Percentiles rank a stretch among this genome's conserved stretches.
Evolutionary conservation across 2,113 vertebrate species (phyloP).

Genomic region (Indri indri): DNA sequence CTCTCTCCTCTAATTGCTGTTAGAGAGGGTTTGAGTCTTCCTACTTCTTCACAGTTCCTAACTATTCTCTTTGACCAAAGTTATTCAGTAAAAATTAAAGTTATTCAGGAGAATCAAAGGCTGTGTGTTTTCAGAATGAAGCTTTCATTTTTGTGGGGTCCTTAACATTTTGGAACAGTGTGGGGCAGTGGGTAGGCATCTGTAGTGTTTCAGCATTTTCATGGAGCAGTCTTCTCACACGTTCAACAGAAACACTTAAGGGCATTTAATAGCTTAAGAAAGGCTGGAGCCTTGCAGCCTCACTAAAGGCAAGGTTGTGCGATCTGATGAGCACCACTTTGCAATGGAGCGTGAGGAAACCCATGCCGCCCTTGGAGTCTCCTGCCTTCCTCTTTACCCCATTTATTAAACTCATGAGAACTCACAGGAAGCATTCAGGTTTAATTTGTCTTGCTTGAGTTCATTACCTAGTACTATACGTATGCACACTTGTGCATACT

Average conservation of each 20-base stretch:
- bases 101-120: slow-evolving; percentile 7
- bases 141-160: not conserved
- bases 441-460: slow-evolving; percentile 27
- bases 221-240: not conserved
- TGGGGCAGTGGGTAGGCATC: not conserved
- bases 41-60: not conserved
- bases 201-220: not conserved
- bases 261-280: not conserved
- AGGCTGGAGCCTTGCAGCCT: not conserved
- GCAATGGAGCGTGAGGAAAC: not conserved
- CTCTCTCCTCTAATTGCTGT: slow-evolving; percentile 31
- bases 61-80: slow-evolving; percentile 44
- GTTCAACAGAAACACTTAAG: not conserved
- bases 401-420: not conserved
- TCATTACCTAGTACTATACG: not conserved
- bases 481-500: not conserved
- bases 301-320: not conserved
- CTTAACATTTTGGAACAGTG: not conserved
- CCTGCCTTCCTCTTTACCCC: not conserved
- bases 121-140: not conserved
- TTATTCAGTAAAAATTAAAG: slow-evolving; percentile 53
- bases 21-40: not conserved
- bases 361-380: not conserved
- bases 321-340: not conserved
- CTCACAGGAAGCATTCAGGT: not conserved